Percentiles rank a stretch among this genome's conserved stretches.
These are phyloP conservation scores for Morelia viridis DNA, from an alignment of 2,797 vertebrate genomes.

Conservation along the genomic window DNA sequence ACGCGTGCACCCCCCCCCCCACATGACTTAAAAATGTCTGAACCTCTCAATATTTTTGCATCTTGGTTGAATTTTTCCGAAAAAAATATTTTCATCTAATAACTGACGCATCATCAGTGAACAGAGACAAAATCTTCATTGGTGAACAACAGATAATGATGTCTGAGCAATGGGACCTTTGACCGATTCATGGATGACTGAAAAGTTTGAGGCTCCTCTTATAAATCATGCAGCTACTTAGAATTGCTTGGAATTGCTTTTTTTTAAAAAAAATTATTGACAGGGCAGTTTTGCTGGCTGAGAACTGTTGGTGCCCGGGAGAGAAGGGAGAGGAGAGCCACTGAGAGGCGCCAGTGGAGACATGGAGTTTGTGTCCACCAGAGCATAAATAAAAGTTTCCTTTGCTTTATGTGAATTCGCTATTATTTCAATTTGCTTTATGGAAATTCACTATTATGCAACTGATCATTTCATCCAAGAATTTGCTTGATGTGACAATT, in stretches of 20 bases:
- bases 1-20: rapidly evolving
- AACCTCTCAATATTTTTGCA: background rate
- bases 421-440: no score
- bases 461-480: no score
- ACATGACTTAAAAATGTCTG: background rate
- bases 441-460: no score
- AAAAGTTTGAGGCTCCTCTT: background rate
- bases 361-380: no score
- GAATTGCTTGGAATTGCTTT: background rate
- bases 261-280: background rate
- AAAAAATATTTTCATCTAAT: background rate
- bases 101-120: background rate
- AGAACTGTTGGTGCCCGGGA: background rate
- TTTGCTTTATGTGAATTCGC: no score
- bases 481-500: no score
- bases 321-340: background rate
- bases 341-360: no score
- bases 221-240: background rate
- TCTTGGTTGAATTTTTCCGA: background rate
- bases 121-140: background rate
- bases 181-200: background rate
- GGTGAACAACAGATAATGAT: background rate
- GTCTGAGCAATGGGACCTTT: background rate
- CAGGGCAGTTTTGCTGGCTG: background rate
- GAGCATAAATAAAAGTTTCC: no score